These are phyloP conservation scores for Plotosus lineatus DNA, from an alignment of 2,113 vertebrate species.

Conservation along the genomic window DNA sequence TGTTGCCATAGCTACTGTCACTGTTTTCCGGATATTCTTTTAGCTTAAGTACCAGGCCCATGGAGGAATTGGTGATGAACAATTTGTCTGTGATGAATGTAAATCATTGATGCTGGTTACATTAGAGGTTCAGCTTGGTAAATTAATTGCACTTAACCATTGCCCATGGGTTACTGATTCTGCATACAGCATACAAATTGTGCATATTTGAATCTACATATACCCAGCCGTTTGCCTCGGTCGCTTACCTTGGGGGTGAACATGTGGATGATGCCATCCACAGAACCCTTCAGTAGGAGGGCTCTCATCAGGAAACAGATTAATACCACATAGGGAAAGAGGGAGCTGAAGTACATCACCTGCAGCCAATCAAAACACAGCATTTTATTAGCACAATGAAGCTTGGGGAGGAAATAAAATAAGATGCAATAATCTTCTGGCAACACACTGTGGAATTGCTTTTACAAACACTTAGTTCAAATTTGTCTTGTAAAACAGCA, in stretches of 20 bases:
- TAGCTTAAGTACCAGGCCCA: constrained; percentile 10
- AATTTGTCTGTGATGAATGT: constrained; percentile 24
- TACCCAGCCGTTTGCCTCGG: neutral
- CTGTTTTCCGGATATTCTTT: constrained; percentile 14
- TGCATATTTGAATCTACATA: neutral
- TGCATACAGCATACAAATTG: constrained; percentile 13
- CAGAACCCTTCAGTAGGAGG: constrained; percentile 87
- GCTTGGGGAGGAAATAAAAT: neutral
- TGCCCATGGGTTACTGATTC: constrained; percentile 2
- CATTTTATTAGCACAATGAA: neutral
- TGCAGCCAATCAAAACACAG: constrained; percentile 59
- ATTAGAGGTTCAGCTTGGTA: neutral
- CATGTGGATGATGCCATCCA: constrained; percentile 94
- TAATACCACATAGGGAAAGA: constrained; percentile 93
- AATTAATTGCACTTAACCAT: constrained; percentile 26
- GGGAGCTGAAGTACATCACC: constrained; percentile 98
- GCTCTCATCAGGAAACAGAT: constrained; percentile 91
- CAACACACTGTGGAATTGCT: neutral
- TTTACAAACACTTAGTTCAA: neutral
- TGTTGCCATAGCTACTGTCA: constrained; percentile 43
- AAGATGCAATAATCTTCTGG: neutral
- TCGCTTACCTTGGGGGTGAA: constrained; percentile 91
- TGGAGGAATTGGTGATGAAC: constrained; percentile 41
- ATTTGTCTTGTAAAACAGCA: neutral
- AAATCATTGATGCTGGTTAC: neutral